Percentiles rank a stretch among this genome's conserved stretches.
Evolutionary conservation across 1,140 invertebrate genomes (phyloP).

Genomic region (Heliconius eleuchia): DNA sequence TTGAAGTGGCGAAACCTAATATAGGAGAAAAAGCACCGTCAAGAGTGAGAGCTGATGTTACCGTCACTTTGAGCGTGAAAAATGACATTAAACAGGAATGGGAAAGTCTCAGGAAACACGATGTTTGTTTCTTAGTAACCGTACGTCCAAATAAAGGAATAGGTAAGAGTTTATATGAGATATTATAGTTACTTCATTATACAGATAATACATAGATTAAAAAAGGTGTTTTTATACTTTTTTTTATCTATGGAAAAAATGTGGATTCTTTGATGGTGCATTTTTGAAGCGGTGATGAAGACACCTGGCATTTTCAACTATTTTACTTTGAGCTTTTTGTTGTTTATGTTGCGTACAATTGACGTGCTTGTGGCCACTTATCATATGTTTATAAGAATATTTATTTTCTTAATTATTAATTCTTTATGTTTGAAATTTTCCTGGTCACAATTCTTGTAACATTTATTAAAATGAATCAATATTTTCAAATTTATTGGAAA

Average conservation of each 20-base stretch:
- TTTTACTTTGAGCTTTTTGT: background rate
- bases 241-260: too few species aligned
- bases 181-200: background rate
- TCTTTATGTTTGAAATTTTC: background rate
- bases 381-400: background rate
- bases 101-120: slow-evolving; percentile 98
- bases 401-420: background rate
- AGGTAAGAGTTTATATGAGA: slow-evolving; percentile 76
- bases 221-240: background rate
- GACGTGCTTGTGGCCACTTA: background rate
- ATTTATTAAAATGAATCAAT: background rate
- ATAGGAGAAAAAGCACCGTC: slow-evolving; percentile 97
- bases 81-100: slow-evolving; percentile 97
- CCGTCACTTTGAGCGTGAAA: slow-evolving; percentile 94
- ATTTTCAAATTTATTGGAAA: background rate
- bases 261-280: too few species aligned
- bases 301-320: too few species aligned
- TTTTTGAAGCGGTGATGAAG: too few species aligned
- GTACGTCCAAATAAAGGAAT: slow-evolving; percentile 92
- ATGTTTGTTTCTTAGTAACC: slow-evolving; percentile 98
- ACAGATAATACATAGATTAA: too few species aligned
- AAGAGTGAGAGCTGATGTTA: slow-evolving; percentile 95
- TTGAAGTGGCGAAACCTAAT: slow-evolving; percentile 96
- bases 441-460: background rate
- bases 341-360: background rate